These are phyloP conservation scores for Kradibia gibbosae DNA, from an alignment of 1,140 invertebrate genomes.

Conservation along the genomic window DNA sequence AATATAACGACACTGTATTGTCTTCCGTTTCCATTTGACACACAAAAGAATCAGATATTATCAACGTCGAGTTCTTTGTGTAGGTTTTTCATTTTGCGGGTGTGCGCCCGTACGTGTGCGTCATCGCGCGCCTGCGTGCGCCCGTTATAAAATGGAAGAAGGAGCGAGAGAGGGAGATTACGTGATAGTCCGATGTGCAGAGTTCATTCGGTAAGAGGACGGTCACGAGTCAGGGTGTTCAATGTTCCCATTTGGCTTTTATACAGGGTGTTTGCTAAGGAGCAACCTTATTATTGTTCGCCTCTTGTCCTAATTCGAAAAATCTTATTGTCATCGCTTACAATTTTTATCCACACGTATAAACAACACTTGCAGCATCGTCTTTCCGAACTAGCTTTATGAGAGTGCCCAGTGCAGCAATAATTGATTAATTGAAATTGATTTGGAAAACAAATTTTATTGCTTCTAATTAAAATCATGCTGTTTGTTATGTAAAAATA, in stretches of 20 bases:
- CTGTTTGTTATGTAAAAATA: too few relatives aligned
- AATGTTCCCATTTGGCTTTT: neutral
- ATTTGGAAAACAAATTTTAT: too few relatives aligned
- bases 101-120: neutral
- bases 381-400: too few relatives aligned
- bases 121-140: neutral
- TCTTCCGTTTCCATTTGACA: constrained; percentile 26
- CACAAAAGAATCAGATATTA: neutral
- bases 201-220: neutral
- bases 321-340: too few relatives aligned
- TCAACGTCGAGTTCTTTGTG: constrained; percentile 4
- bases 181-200: neutral
- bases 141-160: neutral
- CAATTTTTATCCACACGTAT: too few relatives aligned
- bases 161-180: neutral
- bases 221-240: neutral
- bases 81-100: neutral
- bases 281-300: neutral
- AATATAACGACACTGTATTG: neutral
- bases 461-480: too few relatives aligned
- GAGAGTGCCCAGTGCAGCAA: too few relatives aligned
- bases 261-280: neutral
- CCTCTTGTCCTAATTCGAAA: too few relatives aligned
- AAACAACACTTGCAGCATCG: too few relatives aligned
- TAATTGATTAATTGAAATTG: too few relatives aligned